These are phyloP conservation scores for Camelus bactrianus DNA, from an alignment of 2,113 vertebrate species.

Conservation along the genomic window DNA sequence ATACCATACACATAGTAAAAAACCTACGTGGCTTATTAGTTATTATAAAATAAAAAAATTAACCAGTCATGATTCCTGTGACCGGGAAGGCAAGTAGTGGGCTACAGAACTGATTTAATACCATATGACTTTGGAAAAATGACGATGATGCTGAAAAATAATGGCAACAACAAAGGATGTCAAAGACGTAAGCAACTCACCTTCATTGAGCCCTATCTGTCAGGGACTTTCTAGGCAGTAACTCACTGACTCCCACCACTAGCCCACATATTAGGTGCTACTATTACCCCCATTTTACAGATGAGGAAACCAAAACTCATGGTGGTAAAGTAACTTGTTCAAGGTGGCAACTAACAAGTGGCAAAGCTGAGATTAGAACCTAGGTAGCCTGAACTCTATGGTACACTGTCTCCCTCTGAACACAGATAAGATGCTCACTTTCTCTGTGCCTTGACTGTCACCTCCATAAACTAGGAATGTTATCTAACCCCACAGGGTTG, in stretches of 20 bases:
- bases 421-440: neutral
- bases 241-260: neutral
- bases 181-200: neutral
- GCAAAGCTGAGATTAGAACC: neutral
- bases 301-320: neutral
- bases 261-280: neutral
- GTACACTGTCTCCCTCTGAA: neutral
- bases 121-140: neutral
- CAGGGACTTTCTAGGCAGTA: neutral
- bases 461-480: neutral
- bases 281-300: neutral
- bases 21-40: neutral
- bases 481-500: neutral
- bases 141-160: neutral
- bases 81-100: neutral
- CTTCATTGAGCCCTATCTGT: neutral
- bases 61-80: neutral
- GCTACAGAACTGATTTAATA: neutral
- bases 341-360: neutral
- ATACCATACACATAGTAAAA: constrained; percentile 60
- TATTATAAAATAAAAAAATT: constrained; percentile 41
- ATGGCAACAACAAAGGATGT: neutral
- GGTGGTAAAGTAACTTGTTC: neutral
- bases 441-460: neutral
- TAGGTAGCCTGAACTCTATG: neutral